Conservation (phyloP, 2,113 vertebrate genomes). For the Hystrix cristata region DNA sequence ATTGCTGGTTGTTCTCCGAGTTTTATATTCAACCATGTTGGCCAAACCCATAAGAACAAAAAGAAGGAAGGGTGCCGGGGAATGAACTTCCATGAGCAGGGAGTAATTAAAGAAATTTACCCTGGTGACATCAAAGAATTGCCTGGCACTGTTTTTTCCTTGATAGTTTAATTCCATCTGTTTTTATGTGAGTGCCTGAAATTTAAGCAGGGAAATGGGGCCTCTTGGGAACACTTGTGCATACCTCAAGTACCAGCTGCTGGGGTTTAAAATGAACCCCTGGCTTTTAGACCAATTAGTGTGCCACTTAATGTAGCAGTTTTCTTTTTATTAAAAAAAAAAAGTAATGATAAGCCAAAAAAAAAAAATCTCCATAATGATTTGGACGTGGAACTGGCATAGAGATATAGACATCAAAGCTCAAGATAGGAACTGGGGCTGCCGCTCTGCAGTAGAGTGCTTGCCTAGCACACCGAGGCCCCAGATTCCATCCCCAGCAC, state of each 20-base stretch:
- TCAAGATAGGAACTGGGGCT: not conserved
- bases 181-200: conserved; percentile 54
- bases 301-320: not conserved
- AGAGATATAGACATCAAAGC: not conserved
- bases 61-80: not conserved
- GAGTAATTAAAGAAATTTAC: not conserved
- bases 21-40: not conserved
- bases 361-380: not conserved
- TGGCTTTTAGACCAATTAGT: conserved; percentile 31
- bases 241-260: not conserved
- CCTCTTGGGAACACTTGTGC: not conserved
- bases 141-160: not conserved
- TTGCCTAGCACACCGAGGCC: not conserved
- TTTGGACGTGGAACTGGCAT: not conserved
- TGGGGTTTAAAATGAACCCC: conserved; percentile 19
- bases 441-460: not conserved
- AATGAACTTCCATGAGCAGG: not conserved
- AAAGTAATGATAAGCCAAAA: not conserved
- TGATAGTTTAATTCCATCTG: conserved; percentile 54
- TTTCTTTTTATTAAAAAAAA: conserved; percentile 1
- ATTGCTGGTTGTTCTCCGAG: not conserved
- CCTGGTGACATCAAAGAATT: conserved; percentile 43
- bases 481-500: not conserved
- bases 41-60: not conserved
- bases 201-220: not conserved